Conservation (phyloP, 2,797 vertebrate genomes). For the Sebastes kiyomatsui region DNA sequence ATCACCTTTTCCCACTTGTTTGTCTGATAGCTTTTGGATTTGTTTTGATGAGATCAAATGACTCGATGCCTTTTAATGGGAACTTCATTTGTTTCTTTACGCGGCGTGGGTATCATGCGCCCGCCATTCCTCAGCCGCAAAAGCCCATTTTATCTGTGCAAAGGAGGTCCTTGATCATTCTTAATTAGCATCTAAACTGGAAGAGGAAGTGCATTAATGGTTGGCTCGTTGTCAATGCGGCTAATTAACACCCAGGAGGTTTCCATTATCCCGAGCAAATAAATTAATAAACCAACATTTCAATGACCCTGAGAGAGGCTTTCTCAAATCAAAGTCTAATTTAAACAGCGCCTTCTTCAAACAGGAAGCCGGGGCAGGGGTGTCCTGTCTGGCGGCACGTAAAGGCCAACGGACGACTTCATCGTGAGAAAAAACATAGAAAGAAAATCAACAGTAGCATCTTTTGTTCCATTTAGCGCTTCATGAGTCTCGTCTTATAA, state of each 20-base stretch:
- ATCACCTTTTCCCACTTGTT: not conserved
- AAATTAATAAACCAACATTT: slow-evolving; percentile 78
- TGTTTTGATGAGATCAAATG: slow-evolving; percentile 27
- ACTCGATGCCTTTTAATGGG: not conserved
- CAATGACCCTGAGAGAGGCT: slow-evolving; percentile 78
- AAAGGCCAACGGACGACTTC: slow-evolving; percentile 4
- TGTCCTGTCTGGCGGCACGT: slow-evolving; percentile 13
- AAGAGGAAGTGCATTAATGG: slow-evolving; percentile 84
- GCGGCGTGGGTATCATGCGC: not conserved
- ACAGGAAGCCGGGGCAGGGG: slow-evolving; percentile 36
- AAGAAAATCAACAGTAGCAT: slow-evolving; percentile 9
- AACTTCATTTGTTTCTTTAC: slow-evolving; percentile 5
- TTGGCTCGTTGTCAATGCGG: slow-evolving; percentile 84
- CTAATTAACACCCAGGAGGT: slow-evolving; percentile 91
- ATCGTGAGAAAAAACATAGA: not conserved
- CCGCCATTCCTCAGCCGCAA: not conserved
- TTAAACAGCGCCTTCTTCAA: slow-evolving; percentile 52
- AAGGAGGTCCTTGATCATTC: slow-evolving; percentile 62
- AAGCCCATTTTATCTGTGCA: slow-evolving; percentile 47
- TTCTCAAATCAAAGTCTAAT: slow-evolving; percentile 81
- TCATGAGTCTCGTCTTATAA: slow-evolving; percentile 59
- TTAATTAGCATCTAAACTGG: slow-evolving; percentile 79
- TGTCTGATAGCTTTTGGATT: slow-evolving; percentile 4
- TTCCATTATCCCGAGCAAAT: slow-evolving; percentile 84
- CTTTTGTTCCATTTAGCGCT: slow-evolving; percentile 53